phyloP scores from a whole-genome alignment of 2,113 vertebrate genomes.

The Psammodynastes pulverulentus region DNA sequence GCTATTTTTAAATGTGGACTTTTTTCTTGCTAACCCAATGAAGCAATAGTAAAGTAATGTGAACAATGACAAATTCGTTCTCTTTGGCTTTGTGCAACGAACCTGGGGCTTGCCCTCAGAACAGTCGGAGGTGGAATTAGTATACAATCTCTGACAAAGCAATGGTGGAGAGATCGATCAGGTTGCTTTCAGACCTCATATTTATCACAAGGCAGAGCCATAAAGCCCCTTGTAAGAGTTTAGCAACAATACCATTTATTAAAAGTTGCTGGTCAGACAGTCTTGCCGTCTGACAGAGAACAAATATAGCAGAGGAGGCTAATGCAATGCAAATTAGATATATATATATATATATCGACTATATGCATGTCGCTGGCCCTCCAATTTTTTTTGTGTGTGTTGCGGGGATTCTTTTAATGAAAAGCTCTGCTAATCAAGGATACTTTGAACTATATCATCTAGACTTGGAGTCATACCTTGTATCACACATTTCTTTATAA shows the following conservation, averaged over 20 bases:
- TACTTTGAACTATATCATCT: background rate
- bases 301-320: background rate
- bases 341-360: background rate
- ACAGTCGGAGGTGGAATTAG: background rate
- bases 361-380: background rate
- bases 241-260: constrained; percentile 1
- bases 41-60: background rate
- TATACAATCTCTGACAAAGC: background rate
- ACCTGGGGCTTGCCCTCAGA: constrained; percentile 28
- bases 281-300: background rate
- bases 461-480: background rate
- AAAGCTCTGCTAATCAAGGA: background rate
- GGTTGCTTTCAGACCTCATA: background rate
- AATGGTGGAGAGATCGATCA: background rate
- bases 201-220: constrained; percentile 20
- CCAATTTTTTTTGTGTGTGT: background rate
- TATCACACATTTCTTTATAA: background rate
- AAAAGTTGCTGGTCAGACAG: background rate
- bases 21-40: background rate
- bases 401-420: background rate
- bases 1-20: constrained; percentile 11
- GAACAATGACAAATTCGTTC: constrained; percentile 1
- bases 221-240: background rate
- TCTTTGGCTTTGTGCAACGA: background rate
- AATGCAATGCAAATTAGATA: background rate